Evolutionary conservation across 2,888 invertebrate species (phyloP).

Genomic region (Acheta domesticus): DNA sequence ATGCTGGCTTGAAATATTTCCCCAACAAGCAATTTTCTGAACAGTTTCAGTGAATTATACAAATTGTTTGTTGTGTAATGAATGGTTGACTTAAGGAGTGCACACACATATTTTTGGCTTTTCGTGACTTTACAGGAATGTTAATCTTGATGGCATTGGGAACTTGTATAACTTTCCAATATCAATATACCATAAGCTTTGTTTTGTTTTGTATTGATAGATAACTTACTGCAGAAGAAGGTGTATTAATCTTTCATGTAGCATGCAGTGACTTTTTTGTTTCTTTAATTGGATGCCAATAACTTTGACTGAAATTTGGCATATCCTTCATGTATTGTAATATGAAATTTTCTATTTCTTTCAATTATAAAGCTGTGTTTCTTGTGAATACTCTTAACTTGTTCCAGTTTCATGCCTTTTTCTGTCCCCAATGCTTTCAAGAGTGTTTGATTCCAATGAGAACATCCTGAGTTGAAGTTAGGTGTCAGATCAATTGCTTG

Average conservation of each 20-base stretch:
- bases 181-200: background rate
- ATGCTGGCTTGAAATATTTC: background rate
- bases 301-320: background rate
- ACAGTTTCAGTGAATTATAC: no score
- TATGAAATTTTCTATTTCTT: background rate
- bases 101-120: background rate
- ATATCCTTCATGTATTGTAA: background rate
- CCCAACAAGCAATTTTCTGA: background rate
- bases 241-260: background rate
- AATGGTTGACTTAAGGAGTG: no score
- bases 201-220: background rate
- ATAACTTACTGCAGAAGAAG: slow-evolving; percentile 2
- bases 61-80: no score
- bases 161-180: background rate
- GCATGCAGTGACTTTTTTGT: background rate
- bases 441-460: background rate
- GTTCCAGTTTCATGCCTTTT: background rate
- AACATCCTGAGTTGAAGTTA: background rate
- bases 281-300: background rate
- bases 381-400: background rate
- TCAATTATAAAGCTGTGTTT: background rate
- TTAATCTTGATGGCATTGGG: slow-evolving; percentile 2
- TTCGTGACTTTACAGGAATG: background rate
- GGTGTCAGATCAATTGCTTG: slow-evolving; percentile 23
- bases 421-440: slow-evolving; percentile 6